phyloP scores from a whole-genome alignment of 2,888 invertebrate genomes.

The Drosophila melanosoma region DNA sequence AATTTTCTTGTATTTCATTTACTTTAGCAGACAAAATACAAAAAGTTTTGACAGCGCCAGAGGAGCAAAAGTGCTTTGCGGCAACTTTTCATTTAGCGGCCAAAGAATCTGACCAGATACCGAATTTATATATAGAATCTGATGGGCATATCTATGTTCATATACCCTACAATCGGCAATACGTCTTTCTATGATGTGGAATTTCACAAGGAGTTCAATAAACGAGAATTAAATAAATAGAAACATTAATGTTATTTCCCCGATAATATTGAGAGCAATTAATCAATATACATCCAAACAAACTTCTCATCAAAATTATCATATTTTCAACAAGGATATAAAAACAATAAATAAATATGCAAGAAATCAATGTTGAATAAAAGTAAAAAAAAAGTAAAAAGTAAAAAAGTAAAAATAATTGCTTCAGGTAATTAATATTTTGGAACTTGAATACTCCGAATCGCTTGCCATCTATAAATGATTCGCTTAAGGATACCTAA shows the following conservation, averaged over 20 bases:
- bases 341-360: background rate
- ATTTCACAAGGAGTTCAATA: background rate
- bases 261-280: no score
- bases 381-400: background rate
- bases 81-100: conserved; percentile 59
- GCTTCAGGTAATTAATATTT: background rate
- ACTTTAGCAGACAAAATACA: conserved; percentile 17
- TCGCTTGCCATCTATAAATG: background rate
- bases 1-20: conserved; percentile 24
- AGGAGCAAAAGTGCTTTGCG: conserved; percentile 51
- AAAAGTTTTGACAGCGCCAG: conserved; percentile 57
- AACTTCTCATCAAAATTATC: background rate
- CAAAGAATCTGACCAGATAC: conserved; percentile 21
- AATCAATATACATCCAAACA: background rate
- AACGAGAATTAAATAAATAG: background rate
- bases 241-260: no score
- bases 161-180: background rate
- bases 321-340: background rate
- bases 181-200: background rate
- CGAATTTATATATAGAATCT: background rate
- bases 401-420: background rate
- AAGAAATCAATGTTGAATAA: background rate
- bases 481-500: background rate
- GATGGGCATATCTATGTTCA: background rate
- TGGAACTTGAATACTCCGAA: background rate